Evolutionary conservation across 64 coral and sea anemone genomes (phyloP).

Genomic region (Hydrozoanthus tunicans): DNA sequence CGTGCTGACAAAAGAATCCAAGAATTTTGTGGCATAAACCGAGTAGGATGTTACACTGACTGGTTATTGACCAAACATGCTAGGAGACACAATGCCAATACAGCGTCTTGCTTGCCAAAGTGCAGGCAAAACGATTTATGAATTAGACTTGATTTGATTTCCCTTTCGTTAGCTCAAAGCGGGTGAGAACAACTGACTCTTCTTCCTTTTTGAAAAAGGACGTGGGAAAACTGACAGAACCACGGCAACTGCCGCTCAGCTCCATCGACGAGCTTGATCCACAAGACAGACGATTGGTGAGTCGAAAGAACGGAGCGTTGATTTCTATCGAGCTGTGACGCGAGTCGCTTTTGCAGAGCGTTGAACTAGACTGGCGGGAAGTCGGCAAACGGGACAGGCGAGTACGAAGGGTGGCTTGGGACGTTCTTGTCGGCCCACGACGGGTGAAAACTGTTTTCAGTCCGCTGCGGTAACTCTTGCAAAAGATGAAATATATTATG

Average conservation of each 20-base stretch:
- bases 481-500: conserved; percentile 35
- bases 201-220: background rate
- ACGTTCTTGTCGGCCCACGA: background rate
- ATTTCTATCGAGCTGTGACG: conserved; percentile 15
- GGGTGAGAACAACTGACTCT: conserved; percentile 25
- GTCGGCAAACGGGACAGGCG: background rate
- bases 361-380: background rate
- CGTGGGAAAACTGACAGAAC: background rate
- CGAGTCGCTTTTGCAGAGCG: background rate
- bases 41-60: too few species aligned
- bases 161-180: background rate
- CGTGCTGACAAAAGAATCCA: too few species aligned
- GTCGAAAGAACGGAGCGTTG: background rate
- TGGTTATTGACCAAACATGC: too few species aligned
- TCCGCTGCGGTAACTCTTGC: conserved; percentile 46
- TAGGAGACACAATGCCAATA: too few species aligned
- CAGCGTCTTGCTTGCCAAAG: too few species aligned
- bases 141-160: conserved; percentile 20
- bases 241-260: background rate
- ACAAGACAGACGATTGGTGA: background rate
- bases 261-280: conserved; percentile 3
- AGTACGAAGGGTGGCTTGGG: conserved; percentile 7
- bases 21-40: too few species aligned
- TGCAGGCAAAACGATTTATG: background rate
- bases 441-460: conserved; percentile 40